phyloP scores from a whole-genome alignment of 2,113 vertebrate genomes.

The Oncorhynchus clarkii region DNA sequence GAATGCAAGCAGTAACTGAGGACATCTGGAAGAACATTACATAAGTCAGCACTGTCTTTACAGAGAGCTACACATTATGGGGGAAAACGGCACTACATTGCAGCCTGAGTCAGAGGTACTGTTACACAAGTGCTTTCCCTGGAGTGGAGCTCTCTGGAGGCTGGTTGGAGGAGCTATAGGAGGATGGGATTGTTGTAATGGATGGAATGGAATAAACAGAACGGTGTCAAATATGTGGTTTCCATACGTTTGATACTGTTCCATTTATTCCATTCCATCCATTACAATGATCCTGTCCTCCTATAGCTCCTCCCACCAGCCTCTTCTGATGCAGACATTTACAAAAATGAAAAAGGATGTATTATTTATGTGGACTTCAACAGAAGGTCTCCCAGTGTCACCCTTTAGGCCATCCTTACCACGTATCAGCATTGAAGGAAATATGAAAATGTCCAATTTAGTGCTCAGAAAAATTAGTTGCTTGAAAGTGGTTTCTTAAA shows the following conservation, averaged over 20 bases:
- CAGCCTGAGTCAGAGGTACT: neutral
- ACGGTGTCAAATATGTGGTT: too few species aligned
- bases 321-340: neutral
- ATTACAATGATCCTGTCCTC: too few species aligned
- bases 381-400: neutral
- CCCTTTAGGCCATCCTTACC: neutral
- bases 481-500: neutral
- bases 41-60: neutral
- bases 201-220: neutral
- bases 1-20: neutral
- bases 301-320: neutral
- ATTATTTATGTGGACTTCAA: neutral
- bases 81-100: too few species aligned
- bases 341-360: neutral
- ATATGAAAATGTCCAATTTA: neutral
- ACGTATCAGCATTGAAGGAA: neutral
- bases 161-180: too few species aligned
- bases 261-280: too few species aligned
- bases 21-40: neutral
- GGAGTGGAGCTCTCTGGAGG: too few species aligned
- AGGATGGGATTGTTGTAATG: too few species aligned
- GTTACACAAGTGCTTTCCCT: too few species aligned
- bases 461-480: neutral
- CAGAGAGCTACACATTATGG: too few species aligned
- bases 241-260: too few species aligned